Base-by-base conservation (phyloP, 2,113 vertebrate species). In the Thunnus maccoyii region DNA sequence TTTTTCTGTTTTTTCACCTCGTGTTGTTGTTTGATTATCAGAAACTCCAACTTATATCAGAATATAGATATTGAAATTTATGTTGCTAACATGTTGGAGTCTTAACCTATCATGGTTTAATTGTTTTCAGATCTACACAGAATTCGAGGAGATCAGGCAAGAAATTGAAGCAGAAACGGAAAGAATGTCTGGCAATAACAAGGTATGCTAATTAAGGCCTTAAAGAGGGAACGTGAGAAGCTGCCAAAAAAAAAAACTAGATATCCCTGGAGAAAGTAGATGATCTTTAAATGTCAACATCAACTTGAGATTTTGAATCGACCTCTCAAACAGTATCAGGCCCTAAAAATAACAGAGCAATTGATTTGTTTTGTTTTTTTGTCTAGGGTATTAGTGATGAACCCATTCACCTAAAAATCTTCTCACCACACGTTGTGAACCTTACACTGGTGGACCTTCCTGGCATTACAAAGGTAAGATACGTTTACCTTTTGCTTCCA, bases 121-220 rank as follows among this genome's bases (percentile, higher is more conserved):
- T 63, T 80, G 30, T 10, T 86, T 95, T 91, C 89, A 99, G 98
- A 94, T 98, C 65, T 99, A 97, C 78, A 96, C 96, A 77, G 97
- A 99, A 80, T 99, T 99, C 88, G 96, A 98, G 92, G 97, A 99
- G 93, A 99, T 99, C 93, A 96, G 97, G 60, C 96, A 97, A 84
- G 98, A 99, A 96, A 98, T 99, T 89, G 97, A 97, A 94, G 95
- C 90, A 85, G 98, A 99, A 95, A 99, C 98, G 0, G 98, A 99
- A 89, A 96, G 98, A 91, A 94, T 99, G 93, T 98, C 98, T 80
- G 98, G 98, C 90, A 98, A 82, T 88, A 99, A 99, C 91, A 99
- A 99, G 96, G 98, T 99, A 94, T 44, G 79, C 3, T 41, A 56
- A 56, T 58, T 80, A 30, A 13, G 1, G 1, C 5, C 9, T 25